phyloP scores from a whole-genome alignment of 53 echinoderm and acorn worm species.

The Paracentrotus lividus region DNA sequence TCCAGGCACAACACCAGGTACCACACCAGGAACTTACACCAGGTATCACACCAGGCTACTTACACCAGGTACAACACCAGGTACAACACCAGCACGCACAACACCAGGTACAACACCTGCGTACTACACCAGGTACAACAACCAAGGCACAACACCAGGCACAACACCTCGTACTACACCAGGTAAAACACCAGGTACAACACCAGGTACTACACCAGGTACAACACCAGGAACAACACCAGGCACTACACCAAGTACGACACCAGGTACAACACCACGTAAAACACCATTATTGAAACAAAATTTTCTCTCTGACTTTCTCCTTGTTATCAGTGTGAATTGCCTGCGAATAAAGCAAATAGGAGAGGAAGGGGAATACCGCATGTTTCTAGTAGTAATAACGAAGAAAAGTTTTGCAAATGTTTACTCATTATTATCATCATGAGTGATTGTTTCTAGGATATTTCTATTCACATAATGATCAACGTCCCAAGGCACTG shows the following conservation, averaged over 20 bases:
- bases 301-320: too few species aligned
- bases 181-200: not conserved
- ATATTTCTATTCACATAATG: too few species aligned
- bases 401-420: too few species aligned
- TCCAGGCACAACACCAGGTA: slow-evolving; percentile 20
- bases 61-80: not conserved
- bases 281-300: too few species aligned
- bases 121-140: slow-evolving; percentile 7
- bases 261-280: not conserved
- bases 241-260: not conserved
- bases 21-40: not conserved
- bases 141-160: not conserved
- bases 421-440: not conserved
- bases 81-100: not conserved
- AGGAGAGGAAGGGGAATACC: too few species aligned
- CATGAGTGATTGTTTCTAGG: too few species aligned
- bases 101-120: slow-evolving; percentile 14
- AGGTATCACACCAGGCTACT: not conserved
- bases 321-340: too few species aligned
- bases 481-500: too few species aligned
- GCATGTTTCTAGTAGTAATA: too few species aligned
- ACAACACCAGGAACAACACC: not conserved
- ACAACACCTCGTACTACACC: slow-evolving; percentile 3
- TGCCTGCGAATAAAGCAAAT: too few species aligned
- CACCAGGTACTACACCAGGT: not conserved